Evolutionary conservation across 2,888 invertebrate genomes (phyloP), one percentile per base, ranked within the genome.

Genomic region (Sesia apiformis): DNA sequence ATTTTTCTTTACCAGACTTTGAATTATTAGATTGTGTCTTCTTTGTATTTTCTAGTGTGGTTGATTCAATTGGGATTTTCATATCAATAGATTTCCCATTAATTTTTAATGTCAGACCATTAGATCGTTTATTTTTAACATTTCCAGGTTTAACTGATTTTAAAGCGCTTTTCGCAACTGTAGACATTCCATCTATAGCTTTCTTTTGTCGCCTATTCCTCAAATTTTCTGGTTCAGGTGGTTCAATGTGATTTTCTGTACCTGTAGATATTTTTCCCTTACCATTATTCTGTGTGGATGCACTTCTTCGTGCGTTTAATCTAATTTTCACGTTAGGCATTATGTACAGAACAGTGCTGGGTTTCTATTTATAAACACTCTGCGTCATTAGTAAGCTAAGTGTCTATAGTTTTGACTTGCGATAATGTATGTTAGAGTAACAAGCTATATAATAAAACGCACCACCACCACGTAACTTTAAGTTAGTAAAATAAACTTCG

Each of bases 311-410:
- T 69, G 81, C 69, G 58, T 79, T 82, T 67, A 73, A 57, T 80
- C 74, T 84, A 78, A 65, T 78, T 67, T 81, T 85, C 67, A 77
- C 72, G 65, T 84, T 86, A 82, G 87, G 89, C 88, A 89, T 89
- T 65, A 7, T 49, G 38, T 40, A 50, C 38, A 50, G 49, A 42
- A 38, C 4, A 23, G 46, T 38, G 40, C 41, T n/a, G 23, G 4
- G 5, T n/a, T 7, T 50, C 39, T 55, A 41, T 49, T 38, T 38
- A 8, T 52, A 51, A 38, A 49, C 5, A 23, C 66, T 69, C 66
- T 64, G 69, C 66, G 72, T 65, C 63, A 76, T 83, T 81, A 81
- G 72, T 78, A 83, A 80, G 79, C 80, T 64, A n/a, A 52, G 23
- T 52, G 23, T 7, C 23, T 52, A 51, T 51, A 49, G n/a, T 49